phyloP scores from a whole-genome alignment of 2,113 vertebrate species.

The Anhinga anhinga region DNA sequence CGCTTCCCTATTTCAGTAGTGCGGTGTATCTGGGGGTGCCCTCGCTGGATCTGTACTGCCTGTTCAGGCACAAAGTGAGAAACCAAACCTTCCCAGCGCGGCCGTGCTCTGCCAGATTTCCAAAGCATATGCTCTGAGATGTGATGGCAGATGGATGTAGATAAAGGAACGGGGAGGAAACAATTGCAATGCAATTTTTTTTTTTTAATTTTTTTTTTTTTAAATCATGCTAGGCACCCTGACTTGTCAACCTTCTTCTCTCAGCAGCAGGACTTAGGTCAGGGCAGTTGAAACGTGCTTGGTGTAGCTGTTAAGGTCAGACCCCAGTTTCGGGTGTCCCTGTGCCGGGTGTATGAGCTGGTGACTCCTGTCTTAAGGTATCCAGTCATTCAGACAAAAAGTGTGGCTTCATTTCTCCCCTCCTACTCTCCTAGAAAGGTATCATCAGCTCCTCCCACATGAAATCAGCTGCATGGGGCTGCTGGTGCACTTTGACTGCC shows the following conservation, averaged over 20 bases:
- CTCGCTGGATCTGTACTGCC: neutral
- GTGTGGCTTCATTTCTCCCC: neutral
- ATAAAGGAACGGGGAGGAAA: neutral
- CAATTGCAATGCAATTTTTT: neutral
- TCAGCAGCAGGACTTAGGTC: neutral
- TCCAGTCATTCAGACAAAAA: neutral
- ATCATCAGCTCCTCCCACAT: neutral
- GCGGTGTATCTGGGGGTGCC: too few species aligned
- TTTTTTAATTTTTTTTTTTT: neutral
- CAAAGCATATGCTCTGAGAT: neutral
- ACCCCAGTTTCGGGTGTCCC: neutral
- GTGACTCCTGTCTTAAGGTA: neutral
- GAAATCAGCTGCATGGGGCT: neutral
- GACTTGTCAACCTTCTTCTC: neutral
- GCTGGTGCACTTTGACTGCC: rapidly evolving
- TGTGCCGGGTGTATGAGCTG: neutral
- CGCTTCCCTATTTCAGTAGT: neutral
- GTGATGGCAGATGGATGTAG: neutral
- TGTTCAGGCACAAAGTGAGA: neutral
- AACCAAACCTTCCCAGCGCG: rapidly evolving
- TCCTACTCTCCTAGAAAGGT: neutral
- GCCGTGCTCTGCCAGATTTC: neutral
- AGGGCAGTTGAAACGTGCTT: neutral
- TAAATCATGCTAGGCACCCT: neutral
- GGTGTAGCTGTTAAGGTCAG: rapidly evolving